Base-by-base conservation (phyloP, 1,140 invertebrate genomes). In the Drosophila malerkotliana region DNA sequence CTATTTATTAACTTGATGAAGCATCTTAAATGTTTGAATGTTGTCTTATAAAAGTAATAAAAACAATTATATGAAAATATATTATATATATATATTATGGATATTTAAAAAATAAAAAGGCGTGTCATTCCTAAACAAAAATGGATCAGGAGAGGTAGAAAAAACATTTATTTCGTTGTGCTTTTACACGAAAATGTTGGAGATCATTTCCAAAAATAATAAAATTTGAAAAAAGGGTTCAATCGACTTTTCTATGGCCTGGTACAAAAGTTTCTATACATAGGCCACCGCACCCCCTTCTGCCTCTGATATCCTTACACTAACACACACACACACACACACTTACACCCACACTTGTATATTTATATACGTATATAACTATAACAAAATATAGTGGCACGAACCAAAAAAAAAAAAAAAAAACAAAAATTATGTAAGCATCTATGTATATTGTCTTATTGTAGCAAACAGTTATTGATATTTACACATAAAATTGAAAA, bases 391-490 rank as follows among this genome's bases (percentile, higher is more conserved):
- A 82, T 78, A 76, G 72, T 76, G 83, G 78, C 82, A 87, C 82
- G 64, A 67, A 64, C 69, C 58, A 51, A 53, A 56, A 72, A 75
- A 61, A 45, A 18, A 18, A 18, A 18, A 18, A 1, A 63, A 73
- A 61, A 51, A 54, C 52, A 72, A 69, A 61, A 47, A 66, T 66
- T 55, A 58, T 71, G 47, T 75, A 71, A 59, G 52, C 41, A 75
- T 71, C 52, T 66, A 63, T 56, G 48, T 75, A 72, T 49, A 59
- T 72, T 84, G 76, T 76, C 67, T 82, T 78, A 87, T 79, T 88
- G 83, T 87, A 82, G 76, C 81, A 82, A 87, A 78, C 62, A 69
- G 73, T 82, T 78, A 87, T 78, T 78, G 78, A 87, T 88, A 87
- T 87, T 87, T 87, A 87, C 82, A 87, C 69, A 61, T 85, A 58